Percentiles rank a stretch among this genome's conserved stretches.
Conservation (phyloP, 64 coral and sea anemone species). For the Hydrozoanthus tunicans region DNA sequence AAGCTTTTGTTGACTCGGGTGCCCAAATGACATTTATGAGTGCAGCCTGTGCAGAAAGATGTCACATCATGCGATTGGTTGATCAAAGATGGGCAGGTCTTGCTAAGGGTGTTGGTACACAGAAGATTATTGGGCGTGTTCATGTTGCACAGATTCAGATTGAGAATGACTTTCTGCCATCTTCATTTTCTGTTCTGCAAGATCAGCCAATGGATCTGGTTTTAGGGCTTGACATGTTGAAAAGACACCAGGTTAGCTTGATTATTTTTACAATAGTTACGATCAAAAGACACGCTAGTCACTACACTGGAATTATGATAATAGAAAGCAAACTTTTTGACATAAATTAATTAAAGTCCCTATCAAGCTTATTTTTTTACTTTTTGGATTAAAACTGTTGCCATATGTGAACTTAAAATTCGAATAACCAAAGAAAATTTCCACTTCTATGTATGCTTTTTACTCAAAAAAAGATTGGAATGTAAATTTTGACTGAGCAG, state of each 20-base stretch:
- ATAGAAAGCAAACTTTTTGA: background rate
- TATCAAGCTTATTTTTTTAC: too few species aligned
- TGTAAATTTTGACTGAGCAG: too few species aligned
- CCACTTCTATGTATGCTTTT: too few species aligned
- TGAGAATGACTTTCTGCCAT: constrained; percentile 94
- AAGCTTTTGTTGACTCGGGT: constrained; percentile 99
- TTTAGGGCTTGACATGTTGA: constrained; percentile 94
- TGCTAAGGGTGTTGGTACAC: constrained; percentile 94
- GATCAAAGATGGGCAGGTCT: constrained; percentile 94
- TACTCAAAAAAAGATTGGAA: too few species aligned
- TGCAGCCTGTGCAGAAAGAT: constrained; percentile 90
- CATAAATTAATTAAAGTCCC: background rate
- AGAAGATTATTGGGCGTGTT: constrained; percentile 98
- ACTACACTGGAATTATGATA: background rate
- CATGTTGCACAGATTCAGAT: constrained; percentile 97
- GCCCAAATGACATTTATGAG: constrained; percentile 99
- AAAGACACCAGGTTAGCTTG: constrained; percentile 93
- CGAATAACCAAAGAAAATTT: too few species aligned
- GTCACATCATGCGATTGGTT: constrained; percentile 79
- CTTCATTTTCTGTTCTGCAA: constrained; percentile 94
- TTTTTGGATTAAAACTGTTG: too few species aligned
- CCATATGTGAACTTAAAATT: too few species aligned
- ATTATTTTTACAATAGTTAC: background rate
- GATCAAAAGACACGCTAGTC: background rate
- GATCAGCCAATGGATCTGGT: constrained; percentile 95